A percentile compares a stretch with the other conserved stretches of the same genome.
These are phyloP conservation scores for Chymomyza procnemis DNA, from an alignment of 2,888 invertebrate genomes.

Conservation along the genomic window DNA sequence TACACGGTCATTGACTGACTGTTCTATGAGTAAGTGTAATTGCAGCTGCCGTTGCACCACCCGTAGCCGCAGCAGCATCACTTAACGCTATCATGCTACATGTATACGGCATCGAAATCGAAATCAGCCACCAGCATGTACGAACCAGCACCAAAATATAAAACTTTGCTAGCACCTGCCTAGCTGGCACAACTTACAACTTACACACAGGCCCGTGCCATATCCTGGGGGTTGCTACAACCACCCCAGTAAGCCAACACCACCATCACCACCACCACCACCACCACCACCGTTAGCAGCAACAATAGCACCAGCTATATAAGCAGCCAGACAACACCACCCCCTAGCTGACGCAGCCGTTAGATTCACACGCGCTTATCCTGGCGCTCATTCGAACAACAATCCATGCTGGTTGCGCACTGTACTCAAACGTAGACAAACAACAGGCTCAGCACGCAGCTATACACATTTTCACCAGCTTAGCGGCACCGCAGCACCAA, in stretches of 20 bases:
- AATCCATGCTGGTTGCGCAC: conserved; percentile 59
- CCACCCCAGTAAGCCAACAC: conserved; percentile 56
- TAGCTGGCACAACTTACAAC: conserved; percentile 49
- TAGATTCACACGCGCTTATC: conserved; percentile 58
- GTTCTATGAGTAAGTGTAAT: conserved; percentile 18
- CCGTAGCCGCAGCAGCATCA: conserved; percentile 15
- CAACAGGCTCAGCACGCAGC: conserved; percentile 26
- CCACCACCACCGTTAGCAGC: conserved; percentile 1
- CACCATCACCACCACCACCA: conserved; percentile 25
- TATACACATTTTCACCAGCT: neutral
- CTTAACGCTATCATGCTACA: conserved; percentile 32
- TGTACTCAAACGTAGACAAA: conserved; percentile 47
- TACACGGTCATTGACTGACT: conserved; percentile 64
- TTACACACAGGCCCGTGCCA: conserved; percentile 64
- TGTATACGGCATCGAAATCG: conserved; percentile 35
- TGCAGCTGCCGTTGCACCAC: conserved; percentile 51
- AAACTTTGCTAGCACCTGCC: conserved; percentile 59
- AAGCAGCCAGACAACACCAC: conserved; percentile 41
- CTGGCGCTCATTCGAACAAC: conserved; percentile 38
- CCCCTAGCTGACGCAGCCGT: conserved; percentile 47
- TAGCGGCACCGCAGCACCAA: conserved; percentile 38
- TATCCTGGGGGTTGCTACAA: conserved; percentile 62
- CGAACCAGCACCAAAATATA: neutral
- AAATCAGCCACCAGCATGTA: conserved; percentile 58
- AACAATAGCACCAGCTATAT: conserved; percentile 31